Conservation (phyloP, 2,797 vertebrate species). For the Aulostomus chinensis region DNA sequence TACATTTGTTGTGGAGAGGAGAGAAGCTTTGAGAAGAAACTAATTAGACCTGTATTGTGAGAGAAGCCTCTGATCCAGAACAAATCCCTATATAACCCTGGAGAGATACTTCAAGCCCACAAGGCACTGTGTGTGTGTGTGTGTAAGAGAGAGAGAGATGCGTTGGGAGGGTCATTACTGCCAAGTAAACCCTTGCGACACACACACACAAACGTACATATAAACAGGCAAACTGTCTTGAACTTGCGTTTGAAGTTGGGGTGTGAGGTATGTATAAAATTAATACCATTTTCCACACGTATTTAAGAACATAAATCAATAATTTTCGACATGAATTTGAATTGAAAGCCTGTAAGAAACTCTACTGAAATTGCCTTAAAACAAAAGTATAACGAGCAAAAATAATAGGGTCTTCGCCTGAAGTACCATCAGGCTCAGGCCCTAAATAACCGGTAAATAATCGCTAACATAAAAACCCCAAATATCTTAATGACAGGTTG, state of each 20-base stretch:
- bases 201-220: slow-evolving; percentile 5
- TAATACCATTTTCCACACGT: no score
- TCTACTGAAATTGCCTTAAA: no score
- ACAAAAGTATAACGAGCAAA: no score
- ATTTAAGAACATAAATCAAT: no score
- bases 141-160: slow-evolving; percentile 3
- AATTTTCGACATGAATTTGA: no score
- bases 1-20: slow-evolving; percentile 20
- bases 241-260: slow-evolving; percentile 9
- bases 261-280: background rate
- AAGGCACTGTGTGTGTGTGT: slow-evolving; percentile 27
- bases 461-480: no score
- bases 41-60: slow-evolving; percentile 66
- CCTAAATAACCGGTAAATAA: no score
- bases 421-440: no score
- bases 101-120: slow-evolving; percentile 48
- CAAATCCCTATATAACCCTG: slow-evolving; percentile 60
- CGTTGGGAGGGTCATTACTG: slow-evolving; percentile 29
- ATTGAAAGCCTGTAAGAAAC: no score
- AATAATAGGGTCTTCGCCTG: no score
- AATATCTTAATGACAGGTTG: no score
- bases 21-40: slow-evolving; percentile 49
- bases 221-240: background rate
- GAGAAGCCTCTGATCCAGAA: slow-evolving; percentile 66
- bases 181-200: slow-evolving; percentile 3